phyloP scores from a whole-genome alignment of 2,797 vertebrate species.

The Taenioides sp. region DNA sequence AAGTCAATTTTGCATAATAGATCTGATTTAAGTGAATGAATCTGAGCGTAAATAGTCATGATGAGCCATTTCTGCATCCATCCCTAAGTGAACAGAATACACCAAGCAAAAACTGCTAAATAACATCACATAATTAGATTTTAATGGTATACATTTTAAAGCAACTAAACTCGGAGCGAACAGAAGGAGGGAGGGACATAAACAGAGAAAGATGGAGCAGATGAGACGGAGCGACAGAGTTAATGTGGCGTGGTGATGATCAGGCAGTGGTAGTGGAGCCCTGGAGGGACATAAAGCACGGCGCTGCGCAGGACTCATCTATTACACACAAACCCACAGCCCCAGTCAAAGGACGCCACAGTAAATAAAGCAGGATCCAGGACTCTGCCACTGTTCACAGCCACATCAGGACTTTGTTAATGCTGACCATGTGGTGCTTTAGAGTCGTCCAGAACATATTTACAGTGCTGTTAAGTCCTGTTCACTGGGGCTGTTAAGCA shows the following conservation, averaged over 20 bases:
- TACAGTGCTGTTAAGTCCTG: neutral
- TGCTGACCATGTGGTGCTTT: neutral
- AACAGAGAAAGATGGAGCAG: conserved; percentile 1
- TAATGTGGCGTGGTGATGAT: conserved; percentile 26
- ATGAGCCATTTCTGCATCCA: neutral
- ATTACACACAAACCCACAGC: conserved; percentile 30
- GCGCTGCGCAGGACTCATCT: conserved; percentile 43
- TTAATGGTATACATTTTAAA: neutral
- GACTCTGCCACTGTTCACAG: neutral
- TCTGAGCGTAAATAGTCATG: too few species aligned
- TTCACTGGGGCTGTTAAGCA: too few species aligned
- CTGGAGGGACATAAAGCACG: conserved; percentile 46
- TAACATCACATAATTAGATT: neutral
- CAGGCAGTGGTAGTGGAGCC: conserved; percentile 42
- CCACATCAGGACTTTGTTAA: too few species aligned
- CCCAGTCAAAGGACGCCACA: neutral
- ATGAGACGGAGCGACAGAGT: conserved; percentile 14
- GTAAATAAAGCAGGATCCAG: conserved; percentile 5
- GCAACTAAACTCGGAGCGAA: neutral
- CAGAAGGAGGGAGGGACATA: neutral
- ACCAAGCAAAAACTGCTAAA: neutral
- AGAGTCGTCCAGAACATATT: neutral
- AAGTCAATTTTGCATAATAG: too few species aligned
- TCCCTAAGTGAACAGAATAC: neutral
- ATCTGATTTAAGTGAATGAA: neutral